Evolutionary conservation across 2,797 vertebrate genomes (phyloP).

Genomic region (Sebastes elongatus): DNA sequence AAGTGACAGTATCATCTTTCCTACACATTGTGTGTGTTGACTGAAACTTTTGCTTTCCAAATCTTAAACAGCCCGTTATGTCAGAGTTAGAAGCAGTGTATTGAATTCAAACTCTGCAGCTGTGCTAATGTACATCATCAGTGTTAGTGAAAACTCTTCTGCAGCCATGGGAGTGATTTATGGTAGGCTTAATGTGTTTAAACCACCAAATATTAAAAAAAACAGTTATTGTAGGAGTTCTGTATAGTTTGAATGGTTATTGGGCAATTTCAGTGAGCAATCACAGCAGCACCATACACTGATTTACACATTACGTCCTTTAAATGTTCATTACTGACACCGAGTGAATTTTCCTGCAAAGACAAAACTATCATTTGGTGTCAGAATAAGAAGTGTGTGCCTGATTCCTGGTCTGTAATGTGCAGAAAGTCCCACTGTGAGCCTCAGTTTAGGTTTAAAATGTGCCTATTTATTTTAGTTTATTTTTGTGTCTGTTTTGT

Average conservation of each 20-base stretch:
- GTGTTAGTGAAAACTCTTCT: neutral
- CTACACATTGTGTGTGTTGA: neutral
- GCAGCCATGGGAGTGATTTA: neutral
- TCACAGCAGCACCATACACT: neutral
- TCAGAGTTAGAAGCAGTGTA: neutral
- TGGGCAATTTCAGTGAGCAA: neutral
- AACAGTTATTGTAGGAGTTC: neutral
- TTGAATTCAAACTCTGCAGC: neutral
- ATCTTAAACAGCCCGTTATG: neutral
- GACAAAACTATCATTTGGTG: conserved; percentile 2
- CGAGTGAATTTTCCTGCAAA: conserved; percentile 3
- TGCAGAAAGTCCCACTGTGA: neutral
- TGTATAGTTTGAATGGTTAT: conserved; percentile 1
- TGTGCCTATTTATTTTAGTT: neutral
- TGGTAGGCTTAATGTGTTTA: neutral
- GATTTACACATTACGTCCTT: neutral
- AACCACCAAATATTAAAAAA: neutral
- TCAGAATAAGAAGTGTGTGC: conserved; percentile 2
- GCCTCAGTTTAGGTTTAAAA: neutral
- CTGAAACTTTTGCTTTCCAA: neutral
- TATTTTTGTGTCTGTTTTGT: conserved; percentile 18
- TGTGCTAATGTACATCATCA: neutral
- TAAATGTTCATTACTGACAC: conserved; percentile 20
- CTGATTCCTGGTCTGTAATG: neutral
- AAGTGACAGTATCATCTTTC: neutral